Conservation (phyloP, 2,113 vertebrate species). For the Cynoglossus semilaevis region DNA sequence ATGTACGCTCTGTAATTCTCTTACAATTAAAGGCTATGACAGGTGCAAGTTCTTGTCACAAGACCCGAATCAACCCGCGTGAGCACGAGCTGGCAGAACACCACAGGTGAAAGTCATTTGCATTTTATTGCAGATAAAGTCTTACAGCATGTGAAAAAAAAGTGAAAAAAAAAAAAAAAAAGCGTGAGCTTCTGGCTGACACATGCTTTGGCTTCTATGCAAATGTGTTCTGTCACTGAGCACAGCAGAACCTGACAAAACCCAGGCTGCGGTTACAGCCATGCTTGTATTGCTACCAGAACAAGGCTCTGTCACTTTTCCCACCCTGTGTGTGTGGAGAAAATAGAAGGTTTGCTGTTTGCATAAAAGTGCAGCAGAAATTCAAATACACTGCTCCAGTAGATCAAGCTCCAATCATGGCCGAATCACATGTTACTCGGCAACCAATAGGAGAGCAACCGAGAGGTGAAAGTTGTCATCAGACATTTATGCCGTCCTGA, state of each 20-base stretch:
- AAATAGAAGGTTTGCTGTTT: background rate
- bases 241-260: conserved; percentile 20
- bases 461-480: background rate
- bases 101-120: conserved; percentile 11
- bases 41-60: too few species aligned
- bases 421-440: background rate
- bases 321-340: background rate
- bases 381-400: background rate
- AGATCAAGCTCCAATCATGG: background rate
- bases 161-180: background rate
- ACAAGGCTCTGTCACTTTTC: background rate
- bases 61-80: too few species aligned
- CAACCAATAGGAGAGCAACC: background rate
- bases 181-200: conserved; percentile 22
- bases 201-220: conserved; percentile 14
- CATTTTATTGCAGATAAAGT: conserved; percentile 23
- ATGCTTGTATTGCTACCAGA: background rate
- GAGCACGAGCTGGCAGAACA: conserved; percentile 13
- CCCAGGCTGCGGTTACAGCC: conserved; percentile 1
- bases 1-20: too few species aligned
- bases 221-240: conserved; percentile 27
- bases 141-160: background rate
- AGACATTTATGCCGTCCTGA: background rate
- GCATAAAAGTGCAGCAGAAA: background rate
- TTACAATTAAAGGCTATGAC: too few species aligned